Conservation (phyloP, 2,113 vertebrate species). For the Anguilla japonica region DNA sequence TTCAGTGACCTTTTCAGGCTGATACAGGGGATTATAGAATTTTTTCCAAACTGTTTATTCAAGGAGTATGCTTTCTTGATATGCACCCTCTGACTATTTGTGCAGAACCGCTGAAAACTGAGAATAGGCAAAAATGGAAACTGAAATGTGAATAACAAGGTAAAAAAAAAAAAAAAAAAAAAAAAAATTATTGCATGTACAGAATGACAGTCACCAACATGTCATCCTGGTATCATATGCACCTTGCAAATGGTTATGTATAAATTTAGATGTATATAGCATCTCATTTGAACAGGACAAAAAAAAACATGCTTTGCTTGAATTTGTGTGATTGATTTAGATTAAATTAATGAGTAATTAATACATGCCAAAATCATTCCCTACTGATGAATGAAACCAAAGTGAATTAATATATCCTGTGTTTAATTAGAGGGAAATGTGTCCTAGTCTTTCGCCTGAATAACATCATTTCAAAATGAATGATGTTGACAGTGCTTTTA, state of each 20-base stretch:
- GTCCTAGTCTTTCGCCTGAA: not conserved
- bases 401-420: not conserved
- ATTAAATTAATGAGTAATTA: not conserved
- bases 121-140: too few relatives aligned
- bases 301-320: not conserved
- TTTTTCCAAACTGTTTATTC: conserved; percentile 25
- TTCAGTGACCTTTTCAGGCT: conserved; percentile 55
- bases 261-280: too few relatives aligned
- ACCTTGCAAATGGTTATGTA: too few relatives aligned
- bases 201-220: too few relatives aligned
- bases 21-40: conserved; percentile 10
- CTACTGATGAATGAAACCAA: not conserved
- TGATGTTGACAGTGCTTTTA: not conserved
- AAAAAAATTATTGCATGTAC: too few relatives aligned
- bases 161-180: too few relatives aligned
- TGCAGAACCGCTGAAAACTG: not conserved
- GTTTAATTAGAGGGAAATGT: not conserved
- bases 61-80: not conserved
- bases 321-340: not conserved
- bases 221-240: too few relatives aligned
- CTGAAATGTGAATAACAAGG: too few relatives aligned
- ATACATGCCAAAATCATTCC: not conserved
- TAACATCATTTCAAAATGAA: not conserved
- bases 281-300: not conserved
- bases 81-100: not conserved